These are phyloP conservation scores for Odontocolon sp. DNA, from an alignment of 2,888 invertebrate genomes.

Conservation along the genomic window DNA sequence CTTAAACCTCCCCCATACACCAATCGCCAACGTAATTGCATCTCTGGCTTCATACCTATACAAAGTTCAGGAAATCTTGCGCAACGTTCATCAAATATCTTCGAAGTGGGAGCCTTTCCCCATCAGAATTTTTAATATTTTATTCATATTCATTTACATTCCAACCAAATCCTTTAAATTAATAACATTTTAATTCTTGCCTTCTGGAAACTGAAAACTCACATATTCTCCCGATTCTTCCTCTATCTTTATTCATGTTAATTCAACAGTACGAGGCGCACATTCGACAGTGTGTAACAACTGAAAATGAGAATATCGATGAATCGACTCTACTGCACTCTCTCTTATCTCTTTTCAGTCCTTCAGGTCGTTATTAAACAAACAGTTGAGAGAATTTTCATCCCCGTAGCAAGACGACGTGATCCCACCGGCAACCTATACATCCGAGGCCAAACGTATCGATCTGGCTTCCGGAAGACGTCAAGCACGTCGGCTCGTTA, in stretches of 20 bases:
- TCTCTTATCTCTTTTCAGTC: conserved; percentile 1
- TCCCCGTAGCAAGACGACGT: conserved; percentile 3
- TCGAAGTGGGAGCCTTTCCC: neutral
- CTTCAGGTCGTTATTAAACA: conserved; percentile 37
- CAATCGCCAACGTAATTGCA: conserved; percentile 36
- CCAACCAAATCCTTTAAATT: neutral
- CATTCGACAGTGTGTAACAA: neutral
- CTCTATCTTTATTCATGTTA: conserved; percentile 11
- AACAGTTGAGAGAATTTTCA: conserved; percentile 12
- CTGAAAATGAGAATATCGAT: neutral
- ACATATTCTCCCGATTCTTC: neutral
- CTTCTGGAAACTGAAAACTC: neutral
- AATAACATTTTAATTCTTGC: neutral
- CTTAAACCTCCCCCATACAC: conserved; percentile 2
- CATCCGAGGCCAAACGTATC: conserved; percentile 31
- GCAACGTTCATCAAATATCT: neutral
- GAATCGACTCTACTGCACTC: neutral
- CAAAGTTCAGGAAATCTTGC: conserved; percentile 29
- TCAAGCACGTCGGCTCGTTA: conserved; percentile 41
- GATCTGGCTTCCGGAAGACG: conserved; percentile 34
- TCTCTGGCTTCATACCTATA: conserved; percentile 17
- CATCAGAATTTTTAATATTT: conserved; percentile 12
- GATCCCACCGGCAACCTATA: conserved; percentile 4
- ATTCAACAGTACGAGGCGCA: neutral
- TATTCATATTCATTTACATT: neutral